phyloP scores from a whole-genome alignment of 2,888 invertebrate species.

The Taphrorychus bicolor region DNA sequence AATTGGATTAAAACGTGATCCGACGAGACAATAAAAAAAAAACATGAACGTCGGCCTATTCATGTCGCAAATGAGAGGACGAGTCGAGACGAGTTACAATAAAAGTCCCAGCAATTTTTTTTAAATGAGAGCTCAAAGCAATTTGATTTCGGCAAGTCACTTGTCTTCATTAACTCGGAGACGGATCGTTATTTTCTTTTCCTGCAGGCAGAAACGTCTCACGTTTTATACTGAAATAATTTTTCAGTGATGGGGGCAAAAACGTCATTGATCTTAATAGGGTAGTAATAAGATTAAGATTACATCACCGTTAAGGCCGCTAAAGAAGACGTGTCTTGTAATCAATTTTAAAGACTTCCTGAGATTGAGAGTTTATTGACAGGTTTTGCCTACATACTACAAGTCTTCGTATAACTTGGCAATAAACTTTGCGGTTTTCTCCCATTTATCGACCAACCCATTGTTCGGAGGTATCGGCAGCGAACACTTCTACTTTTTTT shows the following conservation, averaged over 20 bases:
- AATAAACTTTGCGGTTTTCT: background rate
- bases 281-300: background rate
- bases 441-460: background rate
- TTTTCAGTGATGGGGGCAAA: background rate
- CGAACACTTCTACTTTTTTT: background rate
- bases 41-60: background rate
- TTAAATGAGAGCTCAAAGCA: background rate
- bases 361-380: background rate
- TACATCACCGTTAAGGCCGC: slow-evolving; percentile 2
- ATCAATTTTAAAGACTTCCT: background rate
- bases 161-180: background rate
- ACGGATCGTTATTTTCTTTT: background rate
- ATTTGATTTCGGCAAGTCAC: slow-evolving; percentile 6
- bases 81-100: background rate
- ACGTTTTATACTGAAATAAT: no score
- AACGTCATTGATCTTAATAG: background rate
- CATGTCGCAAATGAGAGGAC: slow-evolving; percentile 1
- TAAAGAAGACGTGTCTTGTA: background rate
- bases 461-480: background rate
- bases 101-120: background rate
- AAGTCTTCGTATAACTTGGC: background rate
- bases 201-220: no score
- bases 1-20: slow-evolving; percentile 3
- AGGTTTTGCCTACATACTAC: no score
- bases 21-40: no score